Conservation (phyloP, 2,113 vertebrate genomes). For the Psittacus erithacus region DNA sequence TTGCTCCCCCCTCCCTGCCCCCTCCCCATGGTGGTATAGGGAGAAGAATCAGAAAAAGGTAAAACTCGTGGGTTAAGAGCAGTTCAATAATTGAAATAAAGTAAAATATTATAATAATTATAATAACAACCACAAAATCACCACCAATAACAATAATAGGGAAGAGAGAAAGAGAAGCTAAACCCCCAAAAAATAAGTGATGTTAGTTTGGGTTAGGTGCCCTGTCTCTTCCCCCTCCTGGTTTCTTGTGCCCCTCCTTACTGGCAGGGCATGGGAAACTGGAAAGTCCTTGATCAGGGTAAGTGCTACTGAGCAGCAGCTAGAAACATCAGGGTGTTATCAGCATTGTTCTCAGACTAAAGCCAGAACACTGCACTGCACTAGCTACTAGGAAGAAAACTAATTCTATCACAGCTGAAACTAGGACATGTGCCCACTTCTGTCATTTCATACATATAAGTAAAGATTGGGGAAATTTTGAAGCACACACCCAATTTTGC, state of each 20-base stretch:
- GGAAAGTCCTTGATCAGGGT: background rate
- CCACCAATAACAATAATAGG: background rate
- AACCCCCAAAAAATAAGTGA: background rate
- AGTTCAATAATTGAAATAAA: background rate
- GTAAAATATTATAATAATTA: background rate
- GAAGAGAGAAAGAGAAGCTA: background rate
- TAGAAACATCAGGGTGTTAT: background rate
- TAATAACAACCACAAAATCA: background rate
- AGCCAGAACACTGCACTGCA: background rate
- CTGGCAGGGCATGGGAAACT: background rate
- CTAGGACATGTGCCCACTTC: background rate
- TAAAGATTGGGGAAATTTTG: background rate
- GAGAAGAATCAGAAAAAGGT: background rate
- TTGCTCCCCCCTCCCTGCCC: background rate
- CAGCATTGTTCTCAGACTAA: background rate
- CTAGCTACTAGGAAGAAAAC: background rate
- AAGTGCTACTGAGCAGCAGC: background rate
- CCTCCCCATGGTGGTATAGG: background rate
- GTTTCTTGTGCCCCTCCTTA: background rate
- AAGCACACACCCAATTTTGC: background rate
- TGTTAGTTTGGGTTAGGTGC: background rate
- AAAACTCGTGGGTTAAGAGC: background rate
- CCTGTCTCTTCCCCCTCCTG: background rate
- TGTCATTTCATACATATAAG: background rate
- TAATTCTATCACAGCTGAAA: background rate